Base-by-base conservation (phyloP, 2,888 invertebrate species). In the Drosophila neutralis region DNA sequence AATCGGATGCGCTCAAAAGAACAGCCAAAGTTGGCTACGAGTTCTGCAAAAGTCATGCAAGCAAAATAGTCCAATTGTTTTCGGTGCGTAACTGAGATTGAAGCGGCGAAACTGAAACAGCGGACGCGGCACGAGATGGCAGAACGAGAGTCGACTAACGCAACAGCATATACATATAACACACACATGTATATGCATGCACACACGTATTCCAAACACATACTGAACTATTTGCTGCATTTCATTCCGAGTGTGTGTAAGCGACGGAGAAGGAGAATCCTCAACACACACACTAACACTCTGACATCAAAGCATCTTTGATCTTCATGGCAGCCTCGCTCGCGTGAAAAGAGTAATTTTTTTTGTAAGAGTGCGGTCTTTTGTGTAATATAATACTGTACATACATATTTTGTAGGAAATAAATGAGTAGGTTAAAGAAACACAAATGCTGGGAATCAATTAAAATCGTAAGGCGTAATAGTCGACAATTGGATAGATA, bases 21-120 rank as follows among this genome's bases (percentile, higher is more conserved):
- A 96, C 96, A 0, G 97, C 97, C 1, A 96, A 96, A 90, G 96
- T 96, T 87, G 97, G 97, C 61, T 96, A 96, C 33, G 96, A 97
- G 92, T 94, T 97, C 78, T 97, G 98, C 56, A 97, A 96, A 89
- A 94, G 94, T 8, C 93, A 93, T 77, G 92, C 91, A 4, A 84
- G 82, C 76, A 93, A 93, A 80, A 76, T 93, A 60, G 92, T 91
- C 24, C 92, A 93, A 82, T 67, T 93, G 45, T 92, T 93, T 81
- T 93, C 93, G 0, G 91, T 93, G n/a, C 90, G 90, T 78, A 93
- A 93, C 80, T 93, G 89, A 92, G 29, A 42, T 56, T 38, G 8
- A 31, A 45, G 4, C 21, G 45, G 15, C 21, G 15, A 15, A 24
- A 10, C 27, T 33, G 42, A 40, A 38, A 59, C 48, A 49, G 60